Base-by-base conservation (phyloP, 1,140 invertebrate genomes). In the Caenorhabditis inopinata region DNA sequence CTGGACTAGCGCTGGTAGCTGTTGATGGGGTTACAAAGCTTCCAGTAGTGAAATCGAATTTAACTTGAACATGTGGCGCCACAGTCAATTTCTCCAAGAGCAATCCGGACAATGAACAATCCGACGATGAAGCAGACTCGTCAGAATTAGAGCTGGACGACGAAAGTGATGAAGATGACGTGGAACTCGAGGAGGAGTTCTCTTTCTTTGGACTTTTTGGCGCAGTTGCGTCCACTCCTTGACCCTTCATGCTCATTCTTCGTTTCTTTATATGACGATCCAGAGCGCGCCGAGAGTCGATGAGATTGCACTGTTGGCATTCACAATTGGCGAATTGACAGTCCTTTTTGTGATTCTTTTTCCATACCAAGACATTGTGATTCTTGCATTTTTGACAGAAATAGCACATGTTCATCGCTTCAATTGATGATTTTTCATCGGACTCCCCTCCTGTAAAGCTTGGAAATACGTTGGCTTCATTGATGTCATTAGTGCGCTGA, bases 321-420 rank as follows among this genome's bases (percentile, higher is more conserved):
- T 45, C 78, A 46, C 85, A 86, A 14, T 85, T 82, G 12, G 81
- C 76, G 35, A 77, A 86, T 16, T 85, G 83, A 29, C 85, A 86
- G 18, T 86, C 78, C 12, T 84, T 78, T 48, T 86, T 86, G 78
- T 86, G 85, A 35, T 86, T 79, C 83, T 88, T 87, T 75, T 87
- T 88, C 85, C 84, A 88, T 21, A 87, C 80, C 9, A 87, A 47
- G 14, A 85, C 48, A 29, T 82, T 82, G 68, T 88, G 85, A 68
- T 87, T 87, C 49, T 87, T 87, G 82, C 85, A 87, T 75, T 87
- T 87, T 58, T 87, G 85, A 74, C 85, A 87, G 62, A 87, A 88
- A 73, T 87, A 87, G 49, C 85, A 87, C 86, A 87, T 87, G 74
- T 84, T 84, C 32, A 79, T 58, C 12, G 74, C 79, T 32, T 87